Evolutionary conservation across 1,140 invertebrate genomes (phyloP), one percentile per base, ranked within the genome.

Genomic region (Macrobrachium nipponense): DNA sequence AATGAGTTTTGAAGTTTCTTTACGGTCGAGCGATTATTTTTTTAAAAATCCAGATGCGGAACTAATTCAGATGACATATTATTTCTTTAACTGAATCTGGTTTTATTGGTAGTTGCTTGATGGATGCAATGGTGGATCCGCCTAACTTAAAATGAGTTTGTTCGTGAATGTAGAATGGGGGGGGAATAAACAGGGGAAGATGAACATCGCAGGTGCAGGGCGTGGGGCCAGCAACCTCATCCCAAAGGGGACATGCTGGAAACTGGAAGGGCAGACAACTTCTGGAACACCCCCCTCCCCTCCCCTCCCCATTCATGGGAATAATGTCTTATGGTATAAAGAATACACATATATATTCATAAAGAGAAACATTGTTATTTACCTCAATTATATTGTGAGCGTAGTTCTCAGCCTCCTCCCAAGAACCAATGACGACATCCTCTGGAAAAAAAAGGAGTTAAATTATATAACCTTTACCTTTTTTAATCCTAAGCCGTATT

Each of bases 361-460:
- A 75, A 27, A 75, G 12, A 75, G 17, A 18, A 75, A 11, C 43
- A 15, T 36, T n/a, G 64, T n/a, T 18, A 72, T 58, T 79, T 51
- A 86, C 83, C 23, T 86, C 83, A 51, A 97, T 93, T 82, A 97
- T 96, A 89, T 95, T 93, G 62, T 90, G 89, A 0, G 94, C 92
- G 90, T 97, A 97, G 70, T 87, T 89, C 90, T 95, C 94, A 12
- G 92, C 96, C 89, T 95, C 91, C 2, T 91, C 89, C 96, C 96
- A 97, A 15, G 93, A 94, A 68, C 96, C 96, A 17, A 96, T 90
- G 23, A 91, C 88, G 14, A 95, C 94, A 0, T 68, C 7, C 17
- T 75, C 51, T 75, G n/a, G 23, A 44, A 18, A 43, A 75, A 18
- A 23, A 18, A 75, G 20, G 7, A 44, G 20, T 27, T 4, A 23